Conservation (phyloP, 2,888 invertebrate genomes). For the Acleris cristana region DNA sequence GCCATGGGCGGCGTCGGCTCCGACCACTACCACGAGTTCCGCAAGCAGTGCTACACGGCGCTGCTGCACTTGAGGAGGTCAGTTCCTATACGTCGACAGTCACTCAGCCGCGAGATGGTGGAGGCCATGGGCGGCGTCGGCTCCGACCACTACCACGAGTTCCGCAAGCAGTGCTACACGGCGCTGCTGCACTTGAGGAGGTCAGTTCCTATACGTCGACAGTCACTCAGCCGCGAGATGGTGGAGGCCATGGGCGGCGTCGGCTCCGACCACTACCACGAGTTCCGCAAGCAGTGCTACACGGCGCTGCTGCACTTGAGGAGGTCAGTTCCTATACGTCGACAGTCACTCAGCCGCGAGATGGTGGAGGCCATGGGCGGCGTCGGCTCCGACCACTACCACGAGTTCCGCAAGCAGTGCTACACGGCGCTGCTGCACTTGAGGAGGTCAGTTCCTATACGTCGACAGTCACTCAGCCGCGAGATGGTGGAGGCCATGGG, state of each 20-base stretch:
- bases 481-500: conserved; percentile 99
- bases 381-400: conserved; percentile 94
- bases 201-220: conserved; percentile 57
- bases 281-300: conserved; percentile 97
- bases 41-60: conserved; percentile 97
- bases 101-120: conserved; percentile 98
- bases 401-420: conserved; percentile 96
- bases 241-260: conserved; percentile 98
- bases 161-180: conserved; percentile 96
- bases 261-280: conserved; percentile 95
- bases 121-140: conserved; percentile 97
- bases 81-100: neutral
- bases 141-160: conserved; percentile 96
- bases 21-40: conserved; percentile 97
- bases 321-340: conserved; percentile 75
- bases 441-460: conserved; percentile 83
- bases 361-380: conserved; percentile 99
- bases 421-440: conserved; percentile 98
- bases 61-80: conserved; percentile 96
- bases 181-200: conserved; percentile 97
- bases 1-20: conserved; percentile 96
- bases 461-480: conserved; percentile 86
- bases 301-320: conserved; percentile 97
- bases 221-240: conserved; percentile 96
- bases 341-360: conserved; percentile 90